Conservation (phyloP, 2,888 invertebrate genomes). For the Philopedon plagiatum region DNA sequence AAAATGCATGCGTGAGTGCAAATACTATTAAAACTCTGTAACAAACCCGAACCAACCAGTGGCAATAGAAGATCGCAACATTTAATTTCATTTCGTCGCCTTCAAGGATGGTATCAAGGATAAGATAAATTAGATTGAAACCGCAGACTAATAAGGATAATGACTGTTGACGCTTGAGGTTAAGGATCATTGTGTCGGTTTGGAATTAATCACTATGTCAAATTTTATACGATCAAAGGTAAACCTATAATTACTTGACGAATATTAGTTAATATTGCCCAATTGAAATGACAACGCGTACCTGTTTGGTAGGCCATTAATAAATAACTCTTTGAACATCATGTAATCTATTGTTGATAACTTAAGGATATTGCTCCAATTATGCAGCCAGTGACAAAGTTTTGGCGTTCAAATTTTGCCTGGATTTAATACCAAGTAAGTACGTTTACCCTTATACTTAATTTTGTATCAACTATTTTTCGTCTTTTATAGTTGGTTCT, state of each 20-base stretch:
- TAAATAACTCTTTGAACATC: too few species aligned
- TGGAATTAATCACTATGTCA: slow-evolving; percentile 32
- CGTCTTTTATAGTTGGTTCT: too few species aligned
- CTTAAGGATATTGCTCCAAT: too few species aligned
- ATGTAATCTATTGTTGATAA: too few species aligned
- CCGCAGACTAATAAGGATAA: slow-evolving; percentile 45
- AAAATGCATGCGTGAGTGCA: too few species aligned
- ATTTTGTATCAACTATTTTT: too few species aligned
- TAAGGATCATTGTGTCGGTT: slow-evolving; percentile 34
- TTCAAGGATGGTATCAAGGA: slow-evolving; percentile 26
- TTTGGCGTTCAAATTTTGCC: too few species aligned
- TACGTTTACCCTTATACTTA: too few species aligned
- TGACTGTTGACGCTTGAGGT: slow-evolving; percentile 39
- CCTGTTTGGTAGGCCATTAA: neutral
- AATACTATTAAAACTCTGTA: too few species aligned
- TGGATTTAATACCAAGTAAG: too few species aligned
- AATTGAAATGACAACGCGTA: slow-evolving; percentile 5
- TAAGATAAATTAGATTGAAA: slow-evolving; percentile 43
- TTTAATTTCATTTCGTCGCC: neutral
- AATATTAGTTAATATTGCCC: slow-evolving; percentile 8
- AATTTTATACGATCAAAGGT: slow-evolving; percentile 18
- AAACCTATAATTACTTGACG: slow-evolving; percentile 15
- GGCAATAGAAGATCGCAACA: neutral
- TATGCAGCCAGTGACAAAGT: too few species aligned
- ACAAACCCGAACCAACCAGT: too few species aligned